Conservation (phyloP, 1,140 invertebrate species). For the Stegodyphus mimosarum region DNA sequence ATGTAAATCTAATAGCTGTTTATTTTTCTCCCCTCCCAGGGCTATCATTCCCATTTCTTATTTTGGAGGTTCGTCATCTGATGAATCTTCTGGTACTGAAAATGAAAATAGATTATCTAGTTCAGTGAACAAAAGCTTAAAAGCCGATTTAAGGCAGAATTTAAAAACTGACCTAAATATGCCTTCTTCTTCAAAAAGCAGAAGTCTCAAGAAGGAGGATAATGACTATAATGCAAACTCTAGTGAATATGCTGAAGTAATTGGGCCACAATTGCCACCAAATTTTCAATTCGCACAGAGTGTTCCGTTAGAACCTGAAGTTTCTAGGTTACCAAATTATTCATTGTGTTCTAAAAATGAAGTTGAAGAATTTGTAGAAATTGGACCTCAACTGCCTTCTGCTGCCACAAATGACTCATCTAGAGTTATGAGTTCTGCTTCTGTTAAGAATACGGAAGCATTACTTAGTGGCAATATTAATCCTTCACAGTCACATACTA, state of each 20-base stretch:
- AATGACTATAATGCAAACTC: background rate
- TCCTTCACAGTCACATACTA: background rate
- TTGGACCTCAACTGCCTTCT: background rate
- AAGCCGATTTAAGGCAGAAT: background rate
- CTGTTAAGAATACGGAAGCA: background rate
- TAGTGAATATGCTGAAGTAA: background rate
- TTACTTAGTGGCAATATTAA: background rate
- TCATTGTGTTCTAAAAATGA: background rate
- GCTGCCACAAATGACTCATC: background rate
- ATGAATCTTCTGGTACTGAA: constrained; percentile 54
- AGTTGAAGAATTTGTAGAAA: background rate
- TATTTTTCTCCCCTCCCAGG: constrained; percentile 15
- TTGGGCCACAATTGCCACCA: constrained; percentile 50
- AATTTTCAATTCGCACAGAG: background rate
- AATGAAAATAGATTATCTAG: background rate
- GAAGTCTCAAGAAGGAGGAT: background rate
- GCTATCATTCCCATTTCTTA: constrained; percentile 60
- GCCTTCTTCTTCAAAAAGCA: background rate
- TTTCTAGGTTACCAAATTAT: background rate
- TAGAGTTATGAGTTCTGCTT: background rate
- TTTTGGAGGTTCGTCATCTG: constrained; percentile 50
- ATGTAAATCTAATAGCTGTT: too few species aligned
- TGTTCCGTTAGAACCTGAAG: background rate
- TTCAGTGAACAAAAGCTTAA: background rate
- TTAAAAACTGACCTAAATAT: background rate